These are phyloP conservation scores for Microcebus ravelobensis DNA, from an alignment of 2,113 vertebrate species.

Conservation along the genomic window DNA sequence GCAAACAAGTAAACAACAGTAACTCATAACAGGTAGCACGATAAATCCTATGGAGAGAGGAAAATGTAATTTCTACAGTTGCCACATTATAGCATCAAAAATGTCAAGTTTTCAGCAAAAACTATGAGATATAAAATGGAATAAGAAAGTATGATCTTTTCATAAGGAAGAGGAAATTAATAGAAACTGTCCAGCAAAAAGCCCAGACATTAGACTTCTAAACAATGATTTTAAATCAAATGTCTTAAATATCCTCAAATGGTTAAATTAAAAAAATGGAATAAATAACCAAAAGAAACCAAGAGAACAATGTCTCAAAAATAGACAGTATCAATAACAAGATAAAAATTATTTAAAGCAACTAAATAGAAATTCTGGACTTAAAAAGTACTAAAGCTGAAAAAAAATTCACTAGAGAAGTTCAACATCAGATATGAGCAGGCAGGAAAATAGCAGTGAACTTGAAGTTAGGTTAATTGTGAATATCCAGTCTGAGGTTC, in stretches of 20 bases:
- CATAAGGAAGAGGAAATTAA: not conserved
- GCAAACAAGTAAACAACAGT: not conserved
- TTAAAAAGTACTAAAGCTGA: not conserved
- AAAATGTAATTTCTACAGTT: not conserved
- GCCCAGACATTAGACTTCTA: not conserved
- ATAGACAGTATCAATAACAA: not conserved
- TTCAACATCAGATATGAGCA: not conserved
- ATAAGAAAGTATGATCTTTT: not conserved
- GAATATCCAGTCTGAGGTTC: not conserved
- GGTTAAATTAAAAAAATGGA: not conserved
- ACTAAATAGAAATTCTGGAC: not conserved
- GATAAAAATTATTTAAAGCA: not conserved
- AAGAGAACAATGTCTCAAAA: not conserved
- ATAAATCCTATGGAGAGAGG: not conserved
- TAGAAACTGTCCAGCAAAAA: not conserved
- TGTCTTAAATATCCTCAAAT: not conserved
- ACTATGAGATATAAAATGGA: not conserved
- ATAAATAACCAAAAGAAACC: not conserved
- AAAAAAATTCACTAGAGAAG: not conserved
- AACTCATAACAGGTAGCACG: not conserved
- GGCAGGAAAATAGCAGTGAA: not conserved
- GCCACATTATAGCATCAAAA: not conserved
- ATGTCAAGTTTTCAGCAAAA: not conserved
- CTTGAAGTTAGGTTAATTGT: not conserved
- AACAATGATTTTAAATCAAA: not conserved